Base-by-base conservation (phyloP, 2,113 vertebrate genomes). In the Myotis yumanensis region DNA sequence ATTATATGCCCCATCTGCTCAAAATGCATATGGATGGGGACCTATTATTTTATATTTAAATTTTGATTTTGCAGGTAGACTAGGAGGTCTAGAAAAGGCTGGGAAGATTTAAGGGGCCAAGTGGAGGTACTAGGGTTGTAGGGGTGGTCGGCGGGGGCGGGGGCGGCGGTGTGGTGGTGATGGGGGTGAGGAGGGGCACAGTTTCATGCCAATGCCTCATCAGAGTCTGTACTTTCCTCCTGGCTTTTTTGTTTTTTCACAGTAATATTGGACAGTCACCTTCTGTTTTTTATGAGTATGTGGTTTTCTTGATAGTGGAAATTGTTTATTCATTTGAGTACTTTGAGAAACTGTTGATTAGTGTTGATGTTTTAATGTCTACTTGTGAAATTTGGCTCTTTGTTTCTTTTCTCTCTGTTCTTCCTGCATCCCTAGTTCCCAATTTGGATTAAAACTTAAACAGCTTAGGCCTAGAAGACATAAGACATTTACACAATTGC, bases 371-470 rank as follows among this genome's bases (percentile, higher is more conserved):
- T 88, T 0, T 28, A 77, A 11, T 69, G 37, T 85, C 73, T 37
- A 32, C 16, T 79, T 84, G 40, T 79, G 37, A 75, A 86, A 76
- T 73, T n/a, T 84, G 5, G 15, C 71, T 75, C 71, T 75, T 87
- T 59, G 12, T 72, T 90, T 43, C 2, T 94, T 95, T 94, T 64
- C 22, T 76, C 32, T 62, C 20, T 71, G 17, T 83, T 79, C 85
- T 89, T 89, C 11, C 22, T 75, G 52, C n/a, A 43, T 92, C n/a
- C 48, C 15, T 59, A 71, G 69, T 87, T 96, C 57, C 76, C 71
- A 80, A 14, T 86, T 96, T 88, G 96, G 86, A 96, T 97, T 95
- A 89, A 96, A 98, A 95, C 57, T 76, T 97, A 95, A 97, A 92
- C 82, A 90, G 95, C 83, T 91, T 73, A 95, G 59, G 68, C 94